phyloP scores from a whole-genome alignment of 2,113 vertebrate genomes.

The Melanotaenia duboulayi region DNA sequence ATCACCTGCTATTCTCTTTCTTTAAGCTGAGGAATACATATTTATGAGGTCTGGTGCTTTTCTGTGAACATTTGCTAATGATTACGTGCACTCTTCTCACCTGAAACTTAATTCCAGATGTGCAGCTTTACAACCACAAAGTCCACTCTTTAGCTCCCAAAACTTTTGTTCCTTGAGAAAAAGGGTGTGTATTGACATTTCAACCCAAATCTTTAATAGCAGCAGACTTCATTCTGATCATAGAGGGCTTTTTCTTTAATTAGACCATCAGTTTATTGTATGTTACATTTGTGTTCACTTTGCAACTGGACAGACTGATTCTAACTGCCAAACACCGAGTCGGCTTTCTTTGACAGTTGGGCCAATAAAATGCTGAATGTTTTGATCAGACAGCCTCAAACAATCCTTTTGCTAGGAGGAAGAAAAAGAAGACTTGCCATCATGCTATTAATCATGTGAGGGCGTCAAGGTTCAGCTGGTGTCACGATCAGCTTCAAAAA shows the following conservation, averaged over 20 bases:
- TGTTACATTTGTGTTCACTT: constrained; percentile 34
- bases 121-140: constrained; percentile 48
- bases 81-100: constrained; percentile 62
- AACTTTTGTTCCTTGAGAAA: constrained; percentile 22
- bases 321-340: constrained; percentile 49
- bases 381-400: constrained; percentile 79
- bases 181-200: constrained; percentile 66
- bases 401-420: constrained; percentile 42
- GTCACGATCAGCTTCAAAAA: constrained; percentile 81
- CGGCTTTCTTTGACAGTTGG: constrained; percentile 60
- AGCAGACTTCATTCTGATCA: constrained; percentile 36
- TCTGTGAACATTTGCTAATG: constrained; percentile 71
- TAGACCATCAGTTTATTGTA: constrained; percentile 57
- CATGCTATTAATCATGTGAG: constrained; percentile 79
- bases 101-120: constrained; percentile 73
- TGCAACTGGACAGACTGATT: constrained; percentile 40
- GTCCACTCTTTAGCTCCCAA: constrained; percentile 31
- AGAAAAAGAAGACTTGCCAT: constrained; percentile 63
- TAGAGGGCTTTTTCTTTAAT: constrained; percentile 45
- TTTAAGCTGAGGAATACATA: constrained; percentile 62
- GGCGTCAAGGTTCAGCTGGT: constrained; percentile 72
- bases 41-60: constrained; percentile 72
- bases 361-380: constrained; percentile 68
- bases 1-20: constrained; percentile 54
- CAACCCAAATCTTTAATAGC: constrained; percentile 39